Conservation (phyloP, 2,113 vertebrate species). For the Vulpes ferrilata region DNA sequence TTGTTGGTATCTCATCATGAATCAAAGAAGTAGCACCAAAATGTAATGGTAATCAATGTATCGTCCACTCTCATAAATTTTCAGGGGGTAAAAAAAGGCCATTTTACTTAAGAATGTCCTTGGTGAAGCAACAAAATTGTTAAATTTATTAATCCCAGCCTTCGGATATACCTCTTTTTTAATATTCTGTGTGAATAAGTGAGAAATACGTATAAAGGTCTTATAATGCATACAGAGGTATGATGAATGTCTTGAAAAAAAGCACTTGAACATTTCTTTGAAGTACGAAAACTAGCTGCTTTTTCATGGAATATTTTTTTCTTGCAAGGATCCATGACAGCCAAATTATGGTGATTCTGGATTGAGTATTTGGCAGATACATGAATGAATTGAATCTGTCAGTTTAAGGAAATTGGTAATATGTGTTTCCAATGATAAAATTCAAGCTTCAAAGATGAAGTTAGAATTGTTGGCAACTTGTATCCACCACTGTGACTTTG, state of each 20-base stretch:
- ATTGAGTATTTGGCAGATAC: not conserved
- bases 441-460: not conserved
- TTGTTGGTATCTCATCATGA: not conserved
- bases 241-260: not conserved
- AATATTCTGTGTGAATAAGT: not conserved
- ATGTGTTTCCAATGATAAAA: not conserved
- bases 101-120: not conserved
- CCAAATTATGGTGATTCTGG: not conserved
- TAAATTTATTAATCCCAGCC: not conserved
- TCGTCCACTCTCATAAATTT: not conserved
- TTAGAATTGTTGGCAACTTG: not conserved
- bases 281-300: not conserved
- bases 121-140: not conserved
- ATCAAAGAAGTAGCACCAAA: not conserved
- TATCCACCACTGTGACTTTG: not conserved
- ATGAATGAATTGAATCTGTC: not conserved
- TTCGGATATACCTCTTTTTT: not conserved
- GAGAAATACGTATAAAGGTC: not conserved
- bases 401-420: not conserved
- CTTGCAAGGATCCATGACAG: too few species aligned
- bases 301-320: not conserved
- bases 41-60: fast-evolving
- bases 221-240: not conserved
- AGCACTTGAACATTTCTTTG: not conserved
- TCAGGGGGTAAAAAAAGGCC: not conserved